These are phyloP conservation scores for Drosophila conformis DNA, from an alignment of 2,888 invertebrate species.

Conservation along the genomic window DNA sequence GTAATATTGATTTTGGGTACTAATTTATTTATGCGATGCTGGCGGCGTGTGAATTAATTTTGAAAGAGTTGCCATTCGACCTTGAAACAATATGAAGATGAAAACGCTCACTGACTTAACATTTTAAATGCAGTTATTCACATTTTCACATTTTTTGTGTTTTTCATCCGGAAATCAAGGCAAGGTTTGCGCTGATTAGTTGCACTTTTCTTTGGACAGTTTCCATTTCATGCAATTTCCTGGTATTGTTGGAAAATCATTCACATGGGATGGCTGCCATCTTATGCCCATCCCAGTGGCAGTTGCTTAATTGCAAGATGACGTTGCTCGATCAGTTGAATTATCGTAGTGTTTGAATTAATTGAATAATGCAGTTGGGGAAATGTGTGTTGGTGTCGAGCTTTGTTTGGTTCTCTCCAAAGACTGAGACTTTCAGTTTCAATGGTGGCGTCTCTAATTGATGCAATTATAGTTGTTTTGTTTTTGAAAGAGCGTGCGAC, in stretches of 20 bases:
- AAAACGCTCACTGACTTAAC: background rate
- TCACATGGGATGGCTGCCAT: constrained; percentile 4
- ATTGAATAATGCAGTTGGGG: constrained; percentile 22
- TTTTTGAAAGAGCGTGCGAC: constrained; percentile 25
- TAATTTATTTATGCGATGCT: constrained; percentile 39
- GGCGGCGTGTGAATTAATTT: constrained; percentile 68
- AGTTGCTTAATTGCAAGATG: constrained; percentile 59
- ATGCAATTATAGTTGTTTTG: constrained; percentile 30
- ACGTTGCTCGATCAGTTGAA: constrained; percentile 45
- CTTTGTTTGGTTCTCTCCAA: constrained; percentile 8
- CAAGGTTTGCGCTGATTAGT: constrained; percentile 39
- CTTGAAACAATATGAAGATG: constrained; percentile 59
- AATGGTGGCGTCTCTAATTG: constrained; percentile 49
- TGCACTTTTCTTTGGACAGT: constrained; percentile 26
- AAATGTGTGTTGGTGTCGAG: constrained; percentile 12
- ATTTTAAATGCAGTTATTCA: constrained; percentile 1
- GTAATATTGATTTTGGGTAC: constrained; percentile 67
- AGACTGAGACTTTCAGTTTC: constrained; percentile 16
- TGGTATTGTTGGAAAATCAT: constrained; percentile 56
- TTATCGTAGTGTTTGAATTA: constrained; percentile 32
- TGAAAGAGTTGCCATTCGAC: constrained; percentile 50
- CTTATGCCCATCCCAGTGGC: constrained; percentile 7
- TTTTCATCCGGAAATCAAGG: constrained; percentile 38
- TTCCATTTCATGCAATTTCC: constrained; percentile 54
- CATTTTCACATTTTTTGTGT: background rate